Evolutionary conservation across 2,888 invertebrate genomes (phyloP).

Genomic region (Polydrusus cervinus): DNA sequence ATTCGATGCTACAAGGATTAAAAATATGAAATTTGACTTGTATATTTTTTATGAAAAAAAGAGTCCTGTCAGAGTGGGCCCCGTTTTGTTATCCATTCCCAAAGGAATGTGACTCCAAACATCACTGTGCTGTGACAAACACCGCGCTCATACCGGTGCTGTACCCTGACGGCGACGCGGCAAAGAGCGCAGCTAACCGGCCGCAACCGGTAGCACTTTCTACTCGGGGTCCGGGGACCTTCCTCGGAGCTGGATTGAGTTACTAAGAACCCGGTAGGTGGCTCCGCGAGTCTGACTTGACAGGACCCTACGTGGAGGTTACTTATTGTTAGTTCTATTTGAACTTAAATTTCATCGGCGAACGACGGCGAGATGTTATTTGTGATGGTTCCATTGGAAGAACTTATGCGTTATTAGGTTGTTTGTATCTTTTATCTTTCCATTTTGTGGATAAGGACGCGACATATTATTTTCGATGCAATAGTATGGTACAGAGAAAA

Average conservation of each 20-base stretch:
- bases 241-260: conserved; percentile 68
- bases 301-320: conserved; percentile 60
- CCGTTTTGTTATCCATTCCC: conserved; percentile 65
- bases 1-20: too few species aligned
- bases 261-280: conserved; percentile 70
- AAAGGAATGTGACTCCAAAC: conserved; percentile 59
- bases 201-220: conserved; percentile 71
- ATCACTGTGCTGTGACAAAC: conserved; percentile 68
- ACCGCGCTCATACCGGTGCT: conserved; percentile 63
- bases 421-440: too few species aligned
- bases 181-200: conserved; percentile 68
- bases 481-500: too few species aligned
- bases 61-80: conserved; percentile 67
- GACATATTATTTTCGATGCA: too few species aligned
- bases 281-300: conserved; percentile 70
- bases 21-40: background rate
- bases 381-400: too few species aligned
- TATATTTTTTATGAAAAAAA: conserved; percentile 55
- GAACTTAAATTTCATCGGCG: conserved; percentile 41
- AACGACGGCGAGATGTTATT: conserved; percentile 53
- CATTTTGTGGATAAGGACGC: too few species aligned
- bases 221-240: conserved; percentile 74
- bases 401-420: too few species aligned
- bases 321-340: conserved; percentile 43
- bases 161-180: conserved; percentile 62